Base-by-base conservation (phyloP, 1,140 invertebrate species). In the Apis dorsata region DNA sequence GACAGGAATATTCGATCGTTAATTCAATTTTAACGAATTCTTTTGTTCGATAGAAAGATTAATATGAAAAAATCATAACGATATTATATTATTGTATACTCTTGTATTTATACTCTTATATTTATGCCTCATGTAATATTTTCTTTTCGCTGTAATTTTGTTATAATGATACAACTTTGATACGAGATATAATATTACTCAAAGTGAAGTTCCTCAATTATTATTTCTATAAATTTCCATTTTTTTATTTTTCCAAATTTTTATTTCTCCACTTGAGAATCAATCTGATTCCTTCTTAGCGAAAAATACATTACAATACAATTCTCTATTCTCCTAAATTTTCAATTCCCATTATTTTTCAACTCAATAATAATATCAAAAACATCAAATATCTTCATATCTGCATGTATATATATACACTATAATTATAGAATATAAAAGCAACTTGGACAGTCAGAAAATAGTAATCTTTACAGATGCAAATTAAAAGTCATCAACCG, bases 401-500 rank as follows among this genome's bases (percentile, higher is more conserved):
- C 2, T 28, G 51, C 44, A 9, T 44, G 28, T 13, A 3, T 17
- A 17, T 7, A 1, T 1, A 19, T 44, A 44, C 2, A 34, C 2
- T 34, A 34, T 10, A 44, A n/a, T 70, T 17, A 17, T 7, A 19
- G 15, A 24, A 71, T 19, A 24, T 13, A 5, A 60, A 9, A 24
- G 34, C 1, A n/a, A 19, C 17, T 10, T 8, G 15, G n/a, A 55
- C 24, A n/a, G 8, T 19, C 28, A 10, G 63, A 17, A 60, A 53
- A n/a, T 24, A 55, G 11, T 79, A 77, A 84, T 84, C 57, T 71
- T 73, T 72, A 28, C 65, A n/a, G 34, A 55, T 53, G 70, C 69
- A 83, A 84, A 88, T 88, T 79, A 86, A 83, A 83, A 81, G 51
- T 86, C 65, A 84, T 86, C 81, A 75, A 21, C 57, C 34, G 17